These are phyloP conservation scores for Chrysogorgia sp. DNA, from an alignment of 92 coral and sea anemone genomes.

Conservation along the genomic window DNA sequence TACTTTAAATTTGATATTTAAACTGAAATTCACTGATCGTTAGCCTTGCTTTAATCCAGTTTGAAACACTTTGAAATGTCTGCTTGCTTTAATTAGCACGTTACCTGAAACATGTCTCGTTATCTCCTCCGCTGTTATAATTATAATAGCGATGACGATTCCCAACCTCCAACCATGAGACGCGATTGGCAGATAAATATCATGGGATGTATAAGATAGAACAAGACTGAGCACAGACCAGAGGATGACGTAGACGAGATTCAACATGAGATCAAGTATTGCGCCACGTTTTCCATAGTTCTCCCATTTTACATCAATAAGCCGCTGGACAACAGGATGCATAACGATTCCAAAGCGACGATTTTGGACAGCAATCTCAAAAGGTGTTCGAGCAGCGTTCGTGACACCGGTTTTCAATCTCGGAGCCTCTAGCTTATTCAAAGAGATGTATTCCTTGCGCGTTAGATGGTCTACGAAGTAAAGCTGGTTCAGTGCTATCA, in stretches of 20 bases:
- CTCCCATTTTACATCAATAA: slow-evolving; percentile 67
- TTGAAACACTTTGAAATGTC: too few relatives aligned
- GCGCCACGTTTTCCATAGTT: slow-evolving; percentile 57
- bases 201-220: slow-evolving; percentile 56
- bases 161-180: slow-evolving; percentile 60
- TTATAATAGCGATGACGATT: slow-evolving; percentile 55
- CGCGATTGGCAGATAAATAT: slow-evolving; percentile 53
- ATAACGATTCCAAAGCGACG: slow-evolving; percentile 64
- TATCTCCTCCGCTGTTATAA: slow-evolving; percentile 72
- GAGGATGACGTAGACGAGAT: slow-evolving; percentile 53
- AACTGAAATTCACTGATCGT: too few relatives aligned
- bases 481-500: slow-evolving; percentile 68
- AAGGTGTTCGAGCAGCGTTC: slow-evolving; percentile 59
- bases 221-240: slow-evolving; percentile 63
- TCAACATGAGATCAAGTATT: slow-evolving; percentile 54
- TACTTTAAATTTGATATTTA: too few relatives aligned
- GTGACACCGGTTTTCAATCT: slow-evolving; percentile 38
- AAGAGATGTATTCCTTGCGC: slow-evolving; percentile 68
- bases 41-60: too few relatives aligned
- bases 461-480: slow-evolving; percentile 60
- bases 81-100: too few relatives aligned
- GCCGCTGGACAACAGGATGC: slow-evolving; percentile 74
- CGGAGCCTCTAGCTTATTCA: slow-evolving; percentile 64
- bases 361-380: slow-evolving; percentile 64
- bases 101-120: slow-evolving; percentile 74